A percentile compares a stretch with the other conserved stretches of the same genome.
These are phyloP conservation scores for Myiozetetes cayanensis DNA, from an alignment of 2,113 vertebrate genomes.

Conservation along the genomic window DNA sequence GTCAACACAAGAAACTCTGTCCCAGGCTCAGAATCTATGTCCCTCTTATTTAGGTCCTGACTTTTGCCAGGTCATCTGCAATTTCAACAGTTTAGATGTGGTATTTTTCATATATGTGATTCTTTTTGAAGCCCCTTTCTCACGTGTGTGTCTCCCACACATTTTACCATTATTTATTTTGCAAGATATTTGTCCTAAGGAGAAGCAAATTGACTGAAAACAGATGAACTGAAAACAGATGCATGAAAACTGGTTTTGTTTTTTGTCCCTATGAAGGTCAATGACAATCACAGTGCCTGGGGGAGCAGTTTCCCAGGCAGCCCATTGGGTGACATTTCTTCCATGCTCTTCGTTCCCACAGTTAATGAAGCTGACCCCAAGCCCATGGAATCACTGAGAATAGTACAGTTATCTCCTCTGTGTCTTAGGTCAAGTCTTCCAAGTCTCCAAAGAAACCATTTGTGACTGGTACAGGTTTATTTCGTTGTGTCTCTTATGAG, in stretches of 20 bases:
- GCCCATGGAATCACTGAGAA: background rate
- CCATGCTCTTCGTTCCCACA: background rate
- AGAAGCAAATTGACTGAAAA: background rate
- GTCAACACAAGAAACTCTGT: background rate
- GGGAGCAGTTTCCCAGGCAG: background rate
- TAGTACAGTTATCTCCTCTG: background rate
- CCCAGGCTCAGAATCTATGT: background rate
- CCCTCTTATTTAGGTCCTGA: background rate
- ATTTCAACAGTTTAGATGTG: background rate
- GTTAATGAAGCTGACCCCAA: background rate
- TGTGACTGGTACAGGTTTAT: background rate
- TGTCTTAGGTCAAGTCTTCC: background rate
- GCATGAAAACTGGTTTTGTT: background rate
- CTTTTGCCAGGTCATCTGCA: background rate
- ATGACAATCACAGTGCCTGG: background rate
- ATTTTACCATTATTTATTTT: background rate
- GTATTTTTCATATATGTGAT: fast-evolving
- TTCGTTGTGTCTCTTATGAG: background rate
- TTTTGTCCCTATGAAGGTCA: background rate
- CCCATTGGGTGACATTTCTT: background rate
- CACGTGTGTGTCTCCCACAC: fast-evolving
- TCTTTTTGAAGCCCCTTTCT: background rate
- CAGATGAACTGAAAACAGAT: background rate
- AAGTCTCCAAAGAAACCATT: background rate
- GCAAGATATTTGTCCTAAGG: background rate